Evolutionary conservation across 2,113 vertebrate species (phyloP), one percentile per base, ranked within the genome.

Genomic region (Corythornis madagascariensis): DNA sequence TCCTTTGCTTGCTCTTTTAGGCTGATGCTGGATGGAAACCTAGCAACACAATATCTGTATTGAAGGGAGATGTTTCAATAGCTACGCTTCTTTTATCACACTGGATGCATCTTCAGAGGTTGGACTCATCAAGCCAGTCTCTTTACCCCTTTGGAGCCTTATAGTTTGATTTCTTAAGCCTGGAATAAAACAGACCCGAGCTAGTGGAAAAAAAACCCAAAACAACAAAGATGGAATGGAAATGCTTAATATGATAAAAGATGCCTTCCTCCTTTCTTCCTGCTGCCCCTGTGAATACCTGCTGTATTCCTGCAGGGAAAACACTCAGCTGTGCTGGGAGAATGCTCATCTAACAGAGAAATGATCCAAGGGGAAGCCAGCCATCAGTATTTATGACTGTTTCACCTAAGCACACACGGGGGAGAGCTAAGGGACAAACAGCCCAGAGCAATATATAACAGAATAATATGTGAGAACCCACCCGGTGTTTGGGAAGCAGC

Each of bases 31-130:
- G 82, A 86, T 93, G 95, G 96, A 94, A 96, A 86, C 93, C 95
- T 95, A 96, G 95, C 94, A 96, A 96, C 92, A 93, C 82, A 93
- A 67, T 88, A 89, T 65, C 78, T 73, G 45, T 82, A 73, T 94
- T 94, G 89, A 80, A 83, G 76, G 72, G 53, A 89, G 69, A 35
- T 45, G 48, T 91, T 94, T 96, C 88, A 90, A 78, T 69, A 89
- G 80, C 93, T 84, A 19, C 35, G 35, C 73, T 92, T 87, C 71
- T 94, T 94, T 92, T 92, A 88, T 92, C 91, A 47, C 31, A 5
- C 42, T 73, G 67, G 64, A 47, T 92, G 35, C 72, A 71, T 94
- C 89, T 93, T 92, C 33, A 88, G 91, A 83, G 84, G 65, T 92
- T 89, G 71, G 89, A 42, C 14, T 89, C 72, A 89, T 89, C 79